Conservation (phyloP, 2,888 invertebrate species). For the Syrista parreyssii region DNA sequence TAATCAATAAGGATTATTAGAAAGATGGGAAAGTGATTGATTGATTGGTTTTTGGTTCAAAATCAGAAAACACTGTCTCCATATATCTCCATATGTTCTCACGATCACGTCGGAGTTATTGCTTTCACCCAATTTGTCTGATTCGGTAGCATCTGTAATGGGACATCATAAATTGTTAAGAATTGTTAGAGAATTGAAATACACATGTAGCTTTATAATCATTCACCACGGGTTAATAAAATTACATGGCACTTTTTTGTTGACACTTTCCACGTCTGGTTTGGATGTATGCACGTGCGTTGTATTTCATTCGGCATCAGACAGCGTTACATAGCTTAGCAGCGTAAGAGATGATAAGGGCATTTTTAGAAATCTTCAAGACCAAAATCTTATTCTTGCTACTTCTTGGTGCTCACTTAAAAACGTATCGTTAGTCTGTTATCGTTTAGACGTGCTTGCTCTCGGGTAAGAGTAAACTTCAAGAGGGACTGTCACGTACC, state of each 20-base stretch:
- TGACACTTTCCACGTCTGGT: neutral
- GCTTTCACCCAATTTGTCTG: no score
- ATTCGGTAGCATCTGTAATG: no score
- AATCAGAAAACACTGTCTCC: no score
- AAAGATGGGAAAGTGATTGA: neutral
- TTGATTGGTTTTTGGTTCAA: no score
- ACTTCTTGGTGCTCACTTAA: neutral
- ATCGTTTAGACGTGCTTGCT: neutral
- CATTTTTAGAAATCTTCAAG: neutral
- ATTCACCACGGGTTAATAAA: neutral
- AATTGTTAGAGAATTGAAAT: no score
- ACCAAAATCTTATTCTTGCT: neutral
- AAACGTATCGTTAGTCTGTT: neutral
- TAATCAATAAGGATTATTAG: neutral
- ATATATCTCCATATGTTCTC: no score
- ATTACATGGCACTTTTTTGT: neutral
- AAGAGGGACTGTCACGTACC: neutral
- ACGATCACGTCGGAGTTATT: no score
- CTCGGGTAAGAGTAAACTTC: neutral
- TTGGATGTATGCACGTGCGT: neutral
- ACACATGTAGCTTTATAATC: no score
- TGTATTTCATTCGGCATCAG: neutral
- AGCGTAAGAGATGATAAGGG: neutral
- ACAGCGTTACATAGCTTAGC: neutral
- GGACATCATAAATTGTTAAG: no score